phyloP scores from a whole-genome alignment of 2,888 invertebrate genomes.

The Eumerus sabulonum region DNA sequence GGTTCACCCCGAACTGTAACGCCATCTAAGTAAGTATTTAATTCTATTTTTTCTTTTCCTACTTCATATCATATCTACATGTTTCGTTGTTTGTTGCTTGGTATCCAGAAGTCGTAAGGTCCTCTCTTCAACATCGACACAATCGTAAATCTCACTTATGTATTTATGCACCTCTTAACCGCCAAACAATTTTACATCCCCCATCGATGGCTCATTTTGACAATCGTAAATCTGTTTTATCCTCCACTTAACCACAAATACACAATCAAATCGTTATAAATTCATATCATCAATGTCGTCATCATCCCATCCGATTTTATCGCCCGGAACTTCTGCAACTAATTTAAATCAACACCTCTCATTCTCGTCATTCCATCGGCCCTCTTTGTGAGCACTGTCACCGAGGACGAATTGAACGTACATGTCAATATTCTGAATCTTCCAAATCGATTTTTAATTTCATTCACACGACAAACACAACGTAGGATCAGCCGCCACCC shows the following conservation, averaged over 20 bases:
- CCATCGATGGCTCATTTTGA: too few species aligned
- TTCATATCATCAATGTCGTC: constrained; percentile 26
- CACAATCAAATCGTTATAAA: constrained; percentile 46
- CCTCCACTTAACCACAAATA: constrained; percentile 9
- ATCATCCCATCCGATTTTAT: constrained; percentile 33
- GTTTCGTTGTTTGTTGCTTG: too few species aligned
- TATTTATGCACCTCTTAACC: too few species aligned
- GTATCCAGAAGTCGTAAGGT: too few species aligned
- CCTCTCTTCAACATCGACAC: too few species aligned
- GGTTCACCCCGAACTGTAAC: too few species aligned
- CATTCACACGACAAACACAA: constrained; percentile 20
- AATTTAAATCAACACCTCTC: constrained; percentile 52
- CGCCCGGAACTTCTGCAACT: constrained; percentile 21
- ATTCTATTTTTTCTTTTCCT: too few species aligned
- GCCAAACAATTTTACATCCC: too few species aligned
- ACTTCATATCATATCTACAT: too few species aligned
- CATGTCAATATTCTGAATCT: constrained; percentile 50
- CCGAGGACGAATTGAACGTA: constrained; percentile 8
- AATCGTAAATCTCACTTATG: too few species aligned
- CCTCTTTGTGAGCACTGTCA: constrained; percentile 20
- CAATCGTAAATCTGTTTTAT: constrained; percentile 12
- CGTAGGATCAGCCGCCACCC: constrained; percentile 10
- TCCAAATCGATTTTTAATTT: constrained; percentile 57
- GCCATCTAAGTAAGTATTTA: too few species aligned
- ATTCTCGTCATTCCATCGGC: constrained; percentile 10